phyloP scores from a whole-genome alignment of 1,140 invertebrate genomes.

The Megalopta genalis region DNA sequence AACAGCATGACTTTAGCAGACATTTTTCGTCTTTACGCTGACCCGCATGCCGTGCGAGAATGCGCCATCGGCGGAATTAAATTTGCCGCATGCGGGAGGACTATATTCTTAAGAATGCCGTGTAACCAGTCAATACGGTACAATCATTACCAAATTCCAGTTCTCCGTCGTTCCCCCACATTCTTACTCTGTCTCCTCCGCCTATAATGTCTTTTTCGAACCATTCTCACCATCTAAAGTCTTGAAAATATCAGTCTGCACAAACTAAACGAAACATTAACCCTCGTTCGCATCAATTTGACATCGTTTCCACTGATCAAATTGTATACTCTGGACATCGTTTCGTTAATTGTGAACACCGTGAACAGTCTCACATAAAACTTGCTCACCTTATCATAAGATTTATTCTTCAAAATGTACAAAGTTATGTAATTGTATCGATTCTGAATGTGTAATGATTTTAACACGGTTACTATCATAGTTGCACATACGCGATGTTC shows the following conservation, averaged over 20 bases:
- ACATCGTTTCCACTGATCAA: no score
- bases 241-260: neutral
- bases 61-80: constrained; percentile 10
- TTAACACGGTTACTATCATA: no score
- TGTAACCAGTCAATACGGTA: neutral
- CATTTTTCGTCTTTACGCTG: neutral
- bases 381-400: no score
- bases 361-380: no score
- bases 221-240: neutral
- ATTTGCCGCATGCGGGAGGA: constrained; percentile 16
- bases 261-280: neutral
- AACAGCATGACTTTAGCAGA: neutral
- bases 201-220: neutral
- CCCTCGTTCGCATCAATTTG: no score
- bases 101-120: constrained; percentile 2
- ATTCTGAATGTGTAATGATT: no score
- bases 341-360: no score
- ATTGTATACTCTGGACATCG: no score
- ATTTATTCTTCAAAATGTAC: no score
- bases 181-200: neutral
- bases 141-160: neutral
- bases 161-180: neutral
- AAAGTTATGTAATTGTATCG: no score
- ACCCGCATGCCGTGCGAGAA: constrained; percentile 20
- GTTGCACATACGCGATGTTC: no score